Base-by-base conservation (phyloP, 2,113 vertebrate species). In the Danionella cerebrum region DNA sequence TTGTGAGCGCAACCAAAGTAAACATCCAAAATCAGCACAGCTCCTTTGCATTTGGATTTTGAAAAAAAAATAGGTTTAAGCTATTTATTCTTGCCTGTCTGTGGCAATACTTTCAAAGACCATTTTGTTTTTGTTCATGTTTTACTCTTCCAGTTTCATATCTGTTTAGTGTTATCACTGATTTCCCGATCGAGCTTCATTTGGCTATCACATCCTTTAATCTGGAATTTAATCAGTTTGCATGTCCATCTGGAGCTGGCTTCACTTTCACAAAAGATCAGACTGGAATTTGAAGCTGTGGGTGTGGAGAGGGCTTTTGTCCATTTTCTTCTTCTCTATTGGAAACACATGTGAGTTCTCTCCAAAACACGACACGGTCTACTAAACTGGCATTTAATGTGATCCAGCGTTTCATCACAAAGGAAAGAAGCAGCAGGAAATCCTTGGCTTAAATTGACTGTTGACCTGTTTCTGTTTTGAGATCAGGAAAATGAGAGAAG, bases 241-340 rank as follows among this genome's bases (percentile, higher is more conserved):
- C 65, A 76, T 80, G 70, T 79, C 77, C 76, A 72, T 80, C 78
- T 81, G 74, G 76, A 83, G 77, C 51, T 63, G 71, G 74, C 62
- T 76, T 71, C 69, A 74, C 80, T 62, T 76, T 85, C 80, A 84
- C 83, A 74, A 79, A 79, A 75, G 81, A 81, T 78, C 79, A 77
- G 78, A 78, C 80, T 84, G 85, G 84, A 87, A 89, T 87, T 86
- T 75, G 72, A 86, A 78, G 79, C 77, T 79, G 83, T 82, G 86
- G 83, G 82, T 86, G 86, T 84, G 84, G 83, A 86, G 79, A 85
- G 84, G 79, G 81, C 85, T 83, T 85, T 78, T 87, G 83, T 87
- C 79, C 82, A 73, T 45, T 80, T 80, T 81, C 67, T 77, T 55
- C 29, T 38, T 62, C 64, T 87, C 77, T 85, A 89, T 88, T 88